Evolutionary conservation across 2,113 vertebrate genomes (phyloP).

Genomic region (Crotalus tigris): DNA sequence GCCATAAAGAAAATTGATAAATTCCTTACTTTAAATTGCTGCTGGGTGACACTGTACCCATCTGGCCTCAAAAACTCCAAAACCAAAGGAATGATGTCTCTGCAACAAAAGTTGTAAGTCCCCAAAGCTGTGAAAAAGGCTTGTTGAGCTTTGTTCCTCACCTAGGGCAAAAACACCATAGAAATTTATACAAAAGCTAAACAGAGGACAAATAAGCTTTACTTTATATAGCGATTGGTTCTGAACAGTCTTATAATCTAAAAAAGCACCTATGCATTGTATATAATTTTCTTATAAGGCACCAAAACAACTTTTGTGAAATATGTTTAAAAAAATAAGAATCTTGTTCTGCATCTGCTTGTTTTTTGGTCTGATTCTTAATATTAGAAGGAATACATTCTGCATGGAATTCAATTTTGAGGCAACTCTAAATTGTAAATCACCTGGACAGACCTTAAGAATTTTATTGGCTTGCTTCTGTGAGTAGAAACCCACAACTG

Average conservation of each 20-base stretch:
- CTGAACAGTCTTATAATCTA: not conserved
- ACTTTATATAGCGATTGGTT: not conserved
- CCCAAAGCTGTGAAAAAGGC: constrained; percentile 91
- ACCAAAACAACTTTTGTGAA: not conserved
- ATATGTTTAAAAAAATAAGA: not conserved
- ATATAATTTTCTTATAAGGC: not conserved
- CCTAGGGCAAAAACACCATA: constrained; percentile 66
- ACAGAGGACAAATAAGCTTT: not conserved
- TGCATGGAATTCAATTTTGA: not conserved
- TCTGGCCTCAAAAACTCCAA: constrained; percentile 84
- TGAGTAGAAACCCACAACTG: not conserved
- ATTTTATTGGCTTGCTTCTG: not conserved
- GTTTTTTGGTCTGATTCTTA: not conserved
- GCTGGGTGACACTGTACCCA: constrained; percentile 82
- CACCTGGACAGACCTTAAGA: not conserved
- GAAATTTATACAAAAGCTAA: not conserved
- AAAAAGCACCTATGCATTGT: not conserved
- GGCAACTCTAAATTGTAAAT: not conserved
- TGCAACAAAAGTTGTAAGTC: constrained; percentile 95
- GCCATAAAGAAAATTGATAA: not conserved
- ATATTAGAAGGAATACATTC: not conserved
- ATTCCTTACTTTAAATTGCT: constrained; percentile 91
- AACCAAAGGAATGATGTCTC: constrained; percentile 91
- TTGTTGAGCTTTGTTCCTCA: constrained; percentile 92
- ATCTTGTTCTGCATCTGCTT: not conserved